Conservation (phyloP, 2,888 invertebrate species). For the Thereva nobilitata region DNA sequence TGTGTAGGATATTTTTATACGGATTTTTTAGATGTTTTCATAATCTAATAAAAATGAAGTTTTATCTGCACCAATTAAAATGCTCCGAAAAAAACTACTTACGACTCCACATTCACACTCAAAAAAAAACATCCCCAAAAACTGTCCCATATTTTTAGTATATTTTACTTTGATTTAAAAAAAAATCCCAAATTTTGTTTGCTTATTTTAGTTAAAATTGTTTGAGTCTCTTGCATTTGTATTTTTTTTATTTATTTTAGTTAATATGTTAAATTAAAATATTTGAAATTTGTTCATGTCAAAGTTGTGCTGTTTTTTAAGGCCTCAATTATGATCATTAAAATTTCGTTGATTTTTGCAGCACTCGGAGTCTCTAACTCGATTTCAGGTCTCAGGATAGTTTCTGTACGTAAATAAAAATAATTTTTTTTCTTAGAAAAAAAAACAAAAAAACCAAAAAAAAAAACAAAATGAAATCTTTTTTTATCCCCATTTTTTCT, state of each 20-base stretch:
- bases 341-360: slow-evolving; percentile 57
- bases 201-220: too few species aligned
- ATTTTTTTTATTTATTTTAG: neutral
- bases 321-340: slow-evolving; percentile 4
- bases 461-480: too few species aligned
- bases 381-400: slow-evolving; percentile 59
- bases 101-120: too few species aligned
- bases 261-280: neutral
- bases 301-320: slow-evolving; percentile 6
- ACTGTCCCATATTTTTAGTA: too few species aligned
- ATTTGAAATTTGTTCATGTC: neutral
- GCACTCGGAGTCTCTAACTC: slow-evolving; percentile 62
- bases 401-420: slow-evolving; percentile 60
- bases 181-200: too few species aligned
- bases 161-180: too few species aligned
- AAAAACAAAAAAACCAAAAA: neutral
- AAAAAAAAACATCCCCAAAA: too few species aligned
- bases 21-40: too few species aligned
- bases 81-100: too few species aligned
- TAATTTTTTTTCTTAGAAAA: slow-evolving; percentile 33
- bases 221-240: neutral
- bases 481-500: neutral
- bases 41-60: too few species aligned
- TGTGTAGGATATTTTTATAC: too few species aligned
- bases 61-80: too few species aligned